Evolutionary conservation across 2,888 invertebrate species (phyloP).

Genomic region (Acanthococcus lagerstroemiae): DNA sequence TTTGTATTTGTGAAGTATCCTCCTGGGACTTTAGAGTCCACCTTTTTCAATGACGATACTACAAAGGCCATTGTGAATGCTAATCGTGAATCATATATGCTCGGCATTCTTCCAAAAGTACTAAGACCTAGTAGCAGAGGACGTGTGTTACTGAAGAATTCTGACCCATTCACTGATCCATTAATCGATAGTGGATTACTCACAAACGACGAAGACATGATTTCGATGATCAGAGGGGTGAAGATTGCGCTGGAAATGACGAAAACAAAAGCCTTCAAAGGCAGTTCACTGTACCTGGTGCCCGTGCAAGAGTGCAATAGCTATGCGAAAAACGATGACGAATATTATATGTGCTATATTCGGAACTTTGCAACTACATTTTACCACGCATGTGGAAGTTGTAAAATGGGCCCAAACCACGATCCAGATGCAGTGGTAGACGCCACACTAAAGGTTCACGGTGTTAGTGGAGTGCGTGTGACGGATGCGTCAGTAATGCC

Average conservation of each 20-base stretch:
- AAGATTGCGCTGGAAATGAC: not conserved
- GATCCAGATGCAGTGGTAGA: constrained; percentile 14
- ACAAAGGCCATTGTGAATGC: too few relatives aligned
- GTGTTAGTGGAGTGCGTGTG: constrained; percentile 3
- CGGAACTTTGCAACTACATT: constrained; percentile 7
- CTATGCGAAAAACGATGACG: not conserved
- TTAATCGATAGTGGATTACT: constrained; percentile 3
- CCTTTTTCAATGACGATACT: too few relatives aligned
- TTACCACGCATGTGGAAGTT: constrained; percentile 5
- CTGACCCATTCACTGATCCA: not conserved
- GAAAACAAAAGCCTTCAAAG: not conserved
- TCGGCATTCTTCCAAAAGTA: not conserved
- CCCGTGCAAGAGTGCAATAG: not conserved
- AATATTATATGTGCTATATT: not conserved
- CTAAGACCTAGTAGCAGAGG: constrained; percentile 11
- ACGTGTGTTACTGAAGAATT: not conserved
- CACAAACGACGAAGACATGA: constrained; percentile 1
- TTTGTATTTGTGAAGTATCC: too few relatives aligned
- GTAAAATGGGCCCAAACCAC: constrained; percentile 9
- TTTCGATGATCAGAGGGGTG: not conserved
- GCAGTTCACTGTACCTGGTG: not conserved
- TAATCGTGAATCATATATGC: too few relatives aligned
- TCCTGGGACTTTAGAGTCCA: too few relatives aligned
- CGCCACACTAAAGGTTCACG: constrained; percentile 1
- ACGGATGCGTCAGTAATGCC: constrained; percentile 16